Conservation (phyloP, 1,140 invertebrate genomes). For the Arctopsyche grandis region DNA sequence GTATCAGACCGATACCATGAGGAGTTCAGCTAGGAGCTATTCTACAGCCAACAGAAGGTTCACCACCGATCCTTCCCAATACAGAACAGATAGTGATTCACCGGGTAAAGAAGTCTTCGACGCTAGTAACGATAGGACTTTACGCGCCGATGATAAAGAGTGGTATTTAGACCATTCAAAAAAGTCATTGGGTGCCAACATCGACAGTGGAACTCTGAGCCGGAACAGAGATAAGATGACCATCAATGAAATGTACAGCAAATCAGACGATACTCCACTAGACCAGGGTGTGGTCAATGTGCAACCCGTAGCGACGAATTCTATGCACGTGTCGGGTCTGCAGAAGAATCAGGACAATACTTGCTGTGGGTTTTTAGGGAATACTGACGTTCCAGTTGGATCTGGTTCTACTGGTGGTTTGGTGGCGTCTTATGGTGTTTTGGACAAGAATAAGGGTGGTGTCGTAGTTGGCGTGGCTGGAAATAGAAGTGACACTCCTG, state of each 20-base stretch:
- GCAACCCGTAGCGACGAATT: constrained; percentile 27
- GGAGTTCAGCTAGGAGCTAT: constrained; percentile 46
- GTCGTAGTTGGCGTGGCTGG: constrained; percentile 51
- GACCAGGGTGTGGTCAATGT: constrained; percentile 38
- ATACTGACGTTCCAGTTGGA: constrained; percentile 41
- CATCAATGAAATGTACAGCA: constrained; percentile 42
- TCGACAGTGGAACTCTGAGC: constrained; percentile 38
- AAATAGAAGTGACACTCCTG: constrained; percentile 50
- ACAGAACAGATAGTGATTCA: constrained; percentile 52
- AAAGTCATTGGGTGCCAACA: constrained; percentile 54
- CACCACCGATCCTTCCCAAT: constrained; percentile 40
- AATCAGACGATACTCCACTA: constrained; percentile 44
- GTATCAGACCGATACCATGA: constrained; percentile 48
- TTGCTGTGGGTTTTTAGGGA: constrained; percentile 51
- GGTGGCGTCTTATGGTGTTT: constrained; percentile 52
- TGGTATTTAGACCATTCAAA: constrained; percentile 65
- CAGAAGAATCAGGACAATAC: constrained; percentile 52
- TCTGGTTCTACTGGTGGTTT: constrained; percentile 39
- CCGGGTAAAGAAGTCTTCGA: constrained; percentile 57
- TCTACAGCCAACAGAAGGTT: constrained; percentile 35
- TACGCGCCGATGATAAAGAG: constrained; percentile 64
- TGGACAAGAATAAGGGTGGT: constrained; percentile 50
- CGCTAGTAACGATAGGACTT: constrained; percentile 64
- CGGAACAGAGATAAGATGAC: constrained; percentile 47
- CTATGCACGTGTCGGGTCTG: constrained; percentile 40